A percentile compares a stretch with the other conserved stretches of the same genome.
phyloP scores from a whole-genome alignment of 2,888 invertebrate genomes.

The Drosophila setosimentum region DNA sequence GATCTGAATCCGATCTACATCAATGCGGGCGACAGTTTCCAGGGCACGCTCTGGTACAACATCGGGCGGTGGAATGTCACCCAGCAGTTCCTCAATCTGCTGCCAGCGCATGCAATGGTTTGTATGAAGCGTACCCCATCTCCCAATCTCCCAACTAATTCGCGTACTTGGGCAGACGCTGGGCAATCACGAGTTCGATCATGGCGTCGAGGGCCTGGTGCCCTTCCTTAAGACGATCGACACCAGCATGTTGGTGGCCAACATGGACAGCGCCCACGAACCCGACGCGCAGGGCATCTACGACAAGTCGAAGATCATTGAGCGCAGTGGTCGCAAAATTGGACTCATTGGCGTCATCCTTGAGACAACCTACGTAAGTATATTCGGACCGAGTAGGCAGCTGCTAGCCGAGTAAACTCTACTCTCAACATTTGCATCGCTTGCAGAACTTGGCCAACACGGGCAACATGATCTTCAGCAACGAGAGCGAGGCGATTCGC shows the following conservation, averaged over 20 bases:
- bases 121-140: not conserved
- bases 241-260: constrained; percentile 89
- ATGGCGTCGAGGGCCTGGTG: constrained; percentile 89
- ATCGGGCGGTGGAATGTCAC: constrained; percentile 91
- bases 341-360: constrained; percentile 93
- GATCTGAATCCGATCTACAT: constrained; percentile 89
- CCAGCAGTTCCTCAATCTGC: constrained; percentile 90
- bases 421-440: not conserved
- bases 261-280: constrained; percentile 90
- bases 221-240: constrained; percentile 89
- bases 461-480: constrained; percentile 89
- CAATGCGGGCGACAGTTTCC: constrained; percentile 94
- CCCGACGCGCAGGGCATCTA: constrained; percentile 88
- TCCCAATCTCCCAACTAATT: not conserved
- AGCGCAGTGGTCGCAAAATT: constrained; percentile 88
- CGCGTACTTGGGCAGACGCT: constrained; percentile 87
- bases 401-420: not conserved
- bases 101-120: constrained; percentile 92
- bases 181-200: constrained; percentile 95
- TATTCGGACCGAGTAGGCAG: not conserved
- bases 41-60: constrained; percentile 94
- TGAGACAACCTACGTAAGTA: constrained; percentile 86
- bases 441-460: constrained; percentile 88
- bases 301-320: constrained; percentile 88
- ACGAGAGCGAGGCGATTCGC: constrained; percentile 89